Evolutionary conservation across 2,113 vertebrate species (phyloP), one percentile per base, ranked within the genome.

Genomic region (Charadrius vociferus): DNA sequence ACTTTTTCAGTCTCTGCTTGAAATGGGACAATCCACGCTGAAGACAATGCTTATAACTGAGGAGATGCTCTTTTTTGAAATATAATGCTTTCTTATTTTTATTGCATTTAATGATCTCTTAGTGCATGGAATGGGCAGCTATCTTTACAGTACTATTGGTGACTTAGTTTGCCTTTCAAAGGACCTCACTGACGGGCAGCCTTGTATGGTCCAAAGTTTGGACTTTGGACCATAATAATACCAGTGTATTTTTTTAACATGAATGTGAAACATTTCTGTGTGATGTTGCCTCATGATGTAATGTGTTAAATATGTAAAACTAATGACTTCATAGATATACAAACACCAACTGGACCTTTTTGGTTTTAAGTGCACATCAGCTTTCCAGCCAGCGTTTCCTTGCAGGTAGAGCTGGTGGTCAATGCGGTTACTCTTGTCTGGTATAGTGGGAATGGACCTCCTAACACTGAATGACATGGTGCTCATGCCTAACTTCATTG

Each of bases 271-370:
- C 15, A 23, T 34, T 61, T 87, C 53, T 50, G 29, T 49, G 30
- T 73, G 59, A 27, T 30, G 34, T 36, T 61, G 24, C 30, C 26
- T 49, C 26, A 6, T 27, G 59, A 20, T 36, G 26, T 29, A 34
- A 36, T 6, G 7, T 32, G 45, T 85, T 86, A 29, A 8, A 53
- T 74, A 39, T 39, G 29, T 52, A 45, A 29, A 8, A 52, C 32
- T 45, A 50, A 7, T 0, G 0, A 2, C n/a, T 81, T 55, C 26
- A 3, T 1, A 34, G 61, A 29, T 61, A 7, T 59, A 14, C 49
- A 50, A 43, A 23, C 37, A 53, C 5, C 27, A 39, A 20, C 41
- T 7, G 12, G 2, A 3, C 10, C 45, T 78, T 78, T 86, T 39
- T 30, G 8, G 43, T 47, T 72, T 41, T 14, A 63, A 23, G 77